phyloP scores from a whole-genome alignment of 2,797 vertebrate species.

The Channallabes apus region DNA sequence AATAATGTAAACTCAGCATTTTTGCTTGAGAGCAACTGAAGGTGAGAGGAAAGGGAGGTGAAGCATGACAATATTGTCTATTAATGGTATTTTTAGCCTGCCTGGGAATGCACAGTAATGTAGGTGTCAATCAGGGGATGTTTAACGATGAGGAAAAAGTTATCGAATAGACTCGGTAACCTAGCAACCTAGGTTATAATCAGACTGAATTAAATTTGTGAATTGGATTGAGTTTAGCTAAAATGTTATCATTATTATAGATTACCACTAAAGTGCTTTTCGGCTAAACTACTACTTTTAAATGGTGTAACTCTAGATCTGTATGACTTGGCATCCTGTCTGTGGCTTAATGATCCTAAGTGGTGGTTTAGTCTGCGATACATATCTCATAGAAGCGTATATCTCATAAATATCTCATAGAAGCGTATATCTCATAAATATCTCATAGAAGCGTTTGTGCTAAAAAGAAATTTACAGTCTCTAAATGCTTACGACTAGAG shows the following conservation, averaged over 20 bases:
- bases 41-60: background rate
- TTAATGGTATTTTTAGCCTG: background rate
- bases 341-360: background rate
- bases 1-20: background rate
- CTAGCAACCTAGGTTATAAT: background rate
- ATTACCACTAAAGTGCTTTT: background rate
- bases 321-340: background rate
- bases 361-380: background rate
- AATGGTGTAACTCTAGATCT: background rate
- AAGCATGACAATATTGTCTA: background rate
- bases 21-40: background rate
- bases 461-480: background rate
- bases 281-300: background rate
- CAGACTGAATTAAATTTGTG: background rate
- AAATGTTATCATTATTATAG: conserved; percentile 1
- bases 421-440: background rate
- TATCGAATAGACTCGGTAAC: background rate
- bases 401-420: background rate
- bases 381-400: background rate
- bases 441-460: background rate
- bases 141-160: no score
- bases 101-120: background rate
- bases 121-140: background rate
- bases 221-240: background rate
- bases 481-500: background rate